Percentiles rank a stretch among this genome's conserved stretches.
Conservation (phyloP, 2,113 vertebrate species). For the Tonatia bakeri region DNA sequence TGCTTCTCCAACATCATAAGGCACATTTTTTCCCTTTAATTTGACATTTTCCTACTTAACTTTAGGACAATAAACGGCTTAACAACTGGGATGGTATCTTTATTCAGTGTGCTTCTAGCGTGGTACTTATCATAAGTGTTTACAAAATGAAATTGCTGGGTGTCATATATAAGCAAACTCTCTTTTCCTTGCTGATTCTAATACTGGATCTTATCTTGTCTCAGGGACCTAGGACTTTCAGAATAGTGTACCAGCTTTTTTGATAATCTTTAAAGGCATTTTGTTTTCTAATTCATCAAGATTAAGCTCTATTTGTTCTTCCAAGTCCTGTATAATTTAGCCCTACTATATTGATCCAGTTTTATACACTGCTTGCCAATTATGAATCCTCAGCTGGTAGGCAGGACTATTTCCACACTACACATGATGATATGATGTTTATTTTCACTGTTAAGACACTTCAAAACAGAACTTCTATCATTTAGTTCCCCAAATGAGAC, state of each 20-base stretch:
- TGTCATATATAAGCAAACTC: neutral
- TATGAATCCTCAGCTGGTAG: neutral
- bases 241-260: neutral
- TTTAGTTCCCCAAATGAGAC: neutral
- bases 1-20: neutral
- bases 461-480: neutral
- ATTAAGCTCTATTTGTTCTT: neutral
- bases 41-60: neutral
- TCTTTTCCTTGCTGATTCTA: neutral
- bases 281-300: neutral
- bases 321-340: neutral
- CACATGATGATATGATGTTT: neutral
- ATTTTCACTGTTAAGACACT: neutral
- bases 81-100: neutral
- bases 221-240: neutral
- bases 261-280: neutral
- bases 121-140: neutral
- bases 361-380: neutral
- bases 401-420: neutral
- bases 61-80: neutral
- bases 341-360: neutral
- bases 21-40: neutral
- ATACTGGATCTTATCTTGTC: neutral
- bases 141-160: neutral
- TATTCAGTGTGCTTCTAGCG: neutral